Conservation (phyloP, 2,797 vertebrate genomes). For the Sebastiscus albofasciatus region DNA sequence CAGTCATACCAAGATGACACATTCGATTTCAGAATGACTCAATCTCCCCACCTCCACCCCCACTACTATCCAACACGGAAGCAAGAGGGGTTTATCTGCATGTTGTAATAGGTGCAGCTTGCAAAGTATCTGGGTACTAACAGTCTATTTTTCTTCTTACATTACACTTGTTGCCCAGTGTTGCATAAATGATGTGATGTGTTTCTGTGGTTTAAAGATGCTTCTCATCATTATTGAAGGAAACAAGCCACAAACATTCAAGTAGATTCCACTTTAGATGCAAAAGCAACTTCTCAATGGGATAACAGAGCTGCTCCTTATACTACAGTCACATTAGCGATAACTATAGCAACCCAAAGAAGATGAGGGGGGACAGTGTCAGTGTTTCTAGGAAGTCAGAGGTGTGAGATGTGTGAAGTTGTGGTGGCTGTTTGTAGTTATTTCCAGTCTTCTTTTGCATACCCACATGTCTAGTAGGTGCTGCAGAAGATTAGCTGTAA, state of each 20-base stretch:
- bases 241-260: neutral
- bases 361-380: neutral
- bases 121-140: too few relatives aligned
- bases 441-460: neutral
- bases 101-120: too few relatives aligned
- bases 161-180: neutral
- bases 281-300: neutral
- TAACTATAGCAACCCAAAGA: neutral
- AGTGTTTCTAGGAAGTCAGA: neutral
- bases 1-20: too few relatives aligned
- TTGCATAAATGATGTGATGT: neutral
- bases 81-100: neutral
- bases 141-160: too few relatives aligned
- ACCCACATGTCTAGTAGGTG: neutral
- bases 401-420: neutral
- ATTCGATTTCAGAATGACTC: neutral
- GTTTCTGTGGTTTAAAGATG: neutral
- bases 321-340: neutral
- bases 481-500: neutral
- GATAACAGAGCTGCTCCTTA: neutral
- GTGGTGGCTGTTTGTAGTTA: neutral
- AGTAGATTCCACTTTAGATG: neutral
- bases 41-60: neutral
- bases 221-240: neutral
- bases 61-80: neutral